These are phyloP conservation scores for Iguana delicatissima DNA, from an alignment of 2,797 vertebrate species.

Conservation along the genomic window DNA sequence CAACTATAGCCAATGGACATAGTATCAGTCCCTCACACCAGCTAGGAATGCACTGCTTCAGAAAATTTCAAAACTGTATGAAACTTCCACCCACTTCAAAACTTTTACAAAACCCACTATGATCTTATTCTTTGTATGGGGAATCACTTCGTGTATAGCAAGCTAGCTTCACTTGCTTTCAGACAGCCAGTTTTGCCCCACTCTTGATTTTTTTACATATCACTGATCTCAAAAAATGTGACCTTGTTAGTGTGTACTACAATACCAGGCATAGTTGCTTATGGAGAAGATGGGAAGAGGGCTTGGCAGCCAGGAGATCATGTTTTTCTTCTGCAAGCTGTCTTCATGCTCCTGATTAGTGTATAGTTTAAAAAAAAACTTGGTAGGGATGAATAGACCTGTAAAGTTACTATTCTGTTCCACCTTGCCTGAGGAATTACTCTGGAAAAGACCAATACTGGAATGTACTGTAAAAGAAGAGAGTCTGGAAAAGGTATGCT, in stretches of 20 bases:
- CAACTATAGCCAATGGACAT: too few relatives aligned
- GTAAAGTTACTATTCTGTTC: slow-evolving; percentile 20
- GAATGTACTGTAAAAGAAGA: not conserved
- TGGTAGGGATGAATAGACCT: not conserved
- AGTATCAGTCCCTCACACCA: too few relatives aligned
- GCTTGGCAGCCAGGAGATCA: too few relatives aligned
- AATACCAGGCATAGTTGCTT: not conserved
- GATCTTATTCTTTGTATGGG: not conserved
- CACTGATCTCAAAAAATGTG: not conserved
- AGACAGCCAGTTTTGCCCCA: not conserved
- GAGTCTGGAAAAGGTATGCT: too few relatives aligned
- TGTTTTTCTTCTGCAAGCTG: not conserved
- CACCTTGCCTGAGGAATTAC: not conserved
- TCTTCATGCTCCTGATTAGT: not conserved
- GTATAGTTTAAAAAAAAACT: slow-evolving; percentile 32
- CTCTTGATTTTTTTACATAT: slow-evolving; percentile 34
- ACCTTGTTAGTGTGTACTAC: not conserved
- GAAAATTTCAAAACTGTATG: not conserved
- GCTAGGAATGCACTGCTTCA: not conserved
- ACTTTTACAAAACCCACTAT: not conserved
- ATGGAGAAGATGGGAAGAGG: not conserved
- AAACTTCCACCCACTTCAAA: not conserved
- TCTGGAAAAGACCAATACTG: not conserved
- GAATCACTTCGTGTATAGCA: slow-evolving; percentile 18
- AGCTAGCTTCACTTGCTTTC: slow-evolving; percentile 13